Base-by-base conservation (phyloP, 2,797 vertebrate genomes). In the Urocyon cinereoargenteus region DNA sequence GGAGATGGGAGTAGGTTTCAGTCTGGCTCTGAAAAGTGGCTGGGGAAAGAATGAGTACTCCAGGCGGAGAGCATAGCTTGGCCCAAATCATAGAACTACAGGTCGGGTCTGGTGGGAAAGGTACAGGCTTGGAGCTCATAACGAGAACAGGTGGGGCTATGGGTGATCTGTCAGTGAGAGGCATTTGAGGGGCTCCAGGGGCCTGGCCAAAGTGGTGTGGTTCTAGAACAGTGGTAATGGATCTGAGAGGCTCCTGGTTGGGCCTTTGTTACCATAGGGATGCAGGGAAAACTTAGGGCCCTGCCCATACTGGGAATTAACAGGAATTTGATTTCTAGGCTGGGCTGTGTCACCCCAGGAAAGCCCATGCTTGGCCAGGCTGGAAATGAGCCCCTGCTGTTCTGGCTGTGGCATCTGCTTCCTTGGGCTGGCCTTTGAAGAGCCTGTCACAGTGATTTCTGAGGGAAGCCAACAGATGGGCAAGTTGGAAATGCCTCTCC, bases 341-440 rank as follows among this genome's bases (percentile, higher is more conserved):
- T 94, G 57, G 49, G 82, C 92, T 36, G 21, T 53, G 51, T 82
- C 62, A 12, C 61, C 53, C 83, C 79, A 77, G 94, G 83, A 91
- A 93, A 95, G 85, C 66, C 89, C 6, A 14, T 68, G 81, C 72
- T 90, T 93, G 85, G 87, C 70, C 55, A 64, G 70, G 55, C 84
- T 96, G 70, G 90, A 90, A 79, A 51, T 94, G 91, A 90, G 90
- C 90, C 64, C 93, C 93, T 45, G 61, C 86, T 91, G 72, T 78
- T 85, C 59, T 72, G 78, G 84, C 89, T 61, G 55, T 78, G 64
- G 36, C 55, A 84, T 94, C 82, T 94, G 72, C 77, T 94, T 92
- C 82, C 83, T 93, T 86, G 86, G 83, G 85, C 72, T 51, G 85
- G 78, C 92, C 91, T 97, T 94, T n/a, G n/a, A 83, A 68, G 77